These are phyloP conservation scores for Motacilla tschutschensis DNA, from an alignment of 2,113 vertebrate species.

Conservation along the genomic window DNA sequence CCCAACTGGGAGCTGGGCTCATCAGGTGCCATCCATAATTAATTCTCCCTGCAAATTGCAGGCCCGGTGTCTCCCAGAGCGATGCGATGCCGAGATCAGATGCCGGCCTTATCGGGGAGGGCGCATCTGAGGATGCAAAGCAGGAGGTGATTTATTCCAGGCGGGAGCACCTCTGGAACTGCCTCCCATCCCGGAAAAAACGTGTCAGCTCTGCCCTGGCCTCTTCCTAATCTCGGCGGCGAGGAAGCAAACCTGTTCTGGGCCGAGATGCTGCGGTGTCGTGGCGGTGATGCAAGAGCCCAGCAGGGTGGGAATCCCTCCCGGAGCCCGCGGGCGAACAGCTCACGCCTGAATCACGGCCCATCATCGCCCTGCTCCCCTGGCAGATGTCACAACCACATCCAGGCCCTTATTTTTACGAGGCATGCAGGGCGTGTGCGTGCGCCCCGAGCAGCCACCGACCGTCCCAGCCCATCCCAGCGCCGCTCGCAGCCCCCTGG, in stretches of 20 bases:
- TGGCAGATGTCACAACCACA: constrained; percentile 32
- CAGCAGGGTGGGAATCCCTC: constrained; percentile 26
- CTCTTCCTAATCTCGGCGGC: background rate
- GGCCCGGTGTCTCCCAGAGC: background rate
- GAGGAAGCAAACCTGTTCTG: constrained; percentile 4
- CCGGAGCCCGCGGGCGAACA: background rate
- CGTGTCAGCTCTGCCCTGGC: background rate
- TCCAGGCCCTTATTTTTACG: constrained; percentile 26
- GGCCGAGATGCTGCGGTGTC: background rate
- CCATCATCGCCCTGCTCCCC: background rate
- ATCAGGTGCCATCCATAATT: background rate
- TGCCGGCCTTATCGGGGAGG: background rate
- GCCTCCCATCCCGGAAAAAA: background rate
- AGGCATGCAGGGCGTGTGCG: constrained; percentile 28
- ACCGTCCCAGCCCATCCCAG: background rate
- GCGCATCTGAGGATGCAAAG: background rate
- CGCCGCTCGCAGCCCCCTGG: accelerated
- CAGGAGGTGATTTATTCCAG: background rate
- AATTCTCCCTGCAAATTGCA: background rate
- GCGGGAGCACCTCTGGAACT: background rate
- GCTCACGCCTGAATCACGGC: constrained; percentile 43
- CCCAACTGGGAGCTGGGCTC: background rate
- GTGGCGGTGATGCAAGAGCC: constrained; percentile 14
- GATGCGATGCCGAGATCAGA: background rate
- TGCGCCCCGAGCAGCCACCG: background rate